These are phyloP conservation scores for Arbacia lixula DNA, from an alignment of 53 echinoderm and acorn worm species.

Conservation along the genomic window DNA sequence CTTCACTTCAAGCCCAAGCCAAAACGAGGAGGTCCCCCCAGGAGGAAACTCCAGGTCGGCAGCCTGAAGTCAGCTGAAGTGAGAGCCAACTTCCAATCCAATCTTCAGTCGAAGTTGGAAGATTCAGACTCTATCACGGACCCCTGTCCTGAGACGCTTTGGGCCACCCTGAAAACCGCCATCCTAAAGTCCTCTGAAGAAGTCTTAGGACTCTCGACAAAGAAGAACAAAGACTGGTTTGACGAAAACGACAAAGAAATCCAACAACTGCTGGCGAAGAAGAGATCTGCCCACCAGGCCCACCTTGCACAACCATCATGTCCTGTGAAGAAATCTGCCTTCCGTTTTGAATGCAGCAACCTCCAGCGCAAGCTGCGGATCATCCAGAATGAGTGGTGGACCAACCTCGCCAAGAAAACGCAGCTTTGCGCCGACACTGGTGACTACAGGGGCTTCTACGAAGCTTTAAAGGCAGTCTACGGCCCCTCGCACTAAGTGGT, in stretches of 20 bases:
- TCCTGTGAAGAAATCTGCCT: constrained; percentile 3
- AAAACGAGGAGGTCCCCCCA: neutral
- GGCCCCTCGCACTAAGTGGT: constrained; percentile 38
- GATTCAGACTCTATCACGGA: too few relatives aligned
- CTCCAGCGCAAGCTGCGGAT: constrained; percentile 43
- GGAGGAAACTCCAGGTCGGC: too few relatives aligned
- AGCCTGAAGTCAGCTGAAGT: too few relatives aligned
- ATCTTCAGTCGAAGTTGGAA: too few relatives aligned
- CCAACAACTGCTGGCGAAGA: constrained; percentile 31
- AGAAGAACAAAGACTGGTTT: too few relatives aligned
- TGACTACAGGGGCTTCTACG: constrained; percentile 42
- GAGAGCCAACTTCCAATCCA: too few relatives aligned
- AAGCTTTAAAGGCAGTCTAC: constrained; percentile 51
- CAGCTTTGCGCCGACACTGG: constrained; percentile 55
- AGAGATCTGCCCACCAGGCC: constrained; percentile 34
- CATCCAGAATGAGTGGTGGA: constrained; percentile 57
- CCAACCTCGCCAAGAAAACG: constrained; percentile 16
- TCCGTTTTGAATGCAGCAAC: constrained; percentile 33
- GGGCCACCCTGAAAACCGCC: too few relatives aligned
- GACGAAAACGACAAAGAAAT: too few relatives aligned
- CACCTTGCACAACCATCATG: constrained; percentile 25
- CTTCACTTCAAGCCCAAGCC: constrained; percentile 29
- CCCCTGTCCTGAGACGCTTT: too few relatives aligned
- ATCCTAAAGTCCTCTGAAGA: constrained; percentile 21
- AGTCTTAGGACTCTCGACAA: too few relatives aligned